Conservation (phyloP, 92 coral and sea anemone species). For the Hydrozoanthus gracilis region DNA sequence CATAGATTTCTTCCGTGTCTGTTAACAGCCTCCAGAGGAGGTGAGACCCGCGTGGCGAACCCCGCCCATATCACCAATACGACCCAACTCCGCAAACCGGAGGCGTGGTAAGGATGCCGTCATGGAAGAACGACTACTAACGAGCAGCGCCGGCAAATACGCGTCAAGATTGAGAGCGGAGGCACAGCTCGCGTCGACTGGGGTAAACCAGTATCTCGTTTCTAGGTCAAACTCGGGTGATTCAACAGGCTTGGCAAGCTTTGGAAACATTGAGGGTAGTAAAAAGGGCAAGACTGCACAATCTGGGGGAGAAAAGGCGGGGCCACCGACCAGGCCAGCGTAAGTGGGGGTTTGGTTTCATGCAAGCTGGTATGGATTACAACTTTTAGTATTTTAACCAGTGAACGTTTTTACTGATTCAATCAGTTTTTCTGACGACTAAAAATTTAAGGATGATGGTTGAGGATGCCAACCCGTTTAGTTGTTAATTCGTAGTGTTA, state of each 20-base stretch:
- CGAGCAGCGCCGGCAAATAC: conserved; percentile 60
- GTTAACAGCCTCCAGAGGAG: conserved; percentile 63
- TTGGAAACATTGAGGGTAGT: neutral
- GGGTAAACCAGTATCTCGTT: conserved; percentile 59
- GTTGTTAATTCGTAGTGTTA: neutral
- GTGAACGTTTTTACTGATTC: no score
- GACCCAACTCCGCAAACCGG: conserved; percentile 74
- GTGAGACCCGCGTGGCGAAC: conserved; percentile 93
- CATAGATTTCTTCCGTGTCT: neutral
- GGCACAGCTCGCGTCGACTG: conserved; percentile 78
- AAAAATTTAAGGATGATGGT: no score
- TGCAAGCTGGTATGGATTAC: no score
- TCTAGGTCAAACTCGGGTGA: conserved; percentile 41
- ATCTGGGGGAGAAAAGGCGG: neutral
- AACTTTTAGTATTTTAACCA: no score
- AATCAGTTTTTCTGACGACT: no score
- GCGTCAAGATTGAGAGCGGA: conserved; percentile 83
- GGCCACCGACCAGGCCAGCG: neutral
- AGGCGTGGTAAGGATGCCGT: conserved; percentile 49
- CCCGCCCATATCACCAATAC: conserved; percentile 91
- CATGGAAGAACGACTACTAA: conserved; percentile 48
- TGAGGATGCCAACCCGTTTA: neutral
- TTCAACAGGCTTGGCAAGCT: neutral
- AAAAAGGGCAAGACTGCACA: conserved; percentile 18
- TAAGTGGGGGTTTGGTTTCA: neutral